Percentiles rank a stretch among this genome's conserved stretches.
phyloP scores from a whole-genome alignment of 2,797 vertebrate genomes.

The Okamejei kenojei region DNA sequence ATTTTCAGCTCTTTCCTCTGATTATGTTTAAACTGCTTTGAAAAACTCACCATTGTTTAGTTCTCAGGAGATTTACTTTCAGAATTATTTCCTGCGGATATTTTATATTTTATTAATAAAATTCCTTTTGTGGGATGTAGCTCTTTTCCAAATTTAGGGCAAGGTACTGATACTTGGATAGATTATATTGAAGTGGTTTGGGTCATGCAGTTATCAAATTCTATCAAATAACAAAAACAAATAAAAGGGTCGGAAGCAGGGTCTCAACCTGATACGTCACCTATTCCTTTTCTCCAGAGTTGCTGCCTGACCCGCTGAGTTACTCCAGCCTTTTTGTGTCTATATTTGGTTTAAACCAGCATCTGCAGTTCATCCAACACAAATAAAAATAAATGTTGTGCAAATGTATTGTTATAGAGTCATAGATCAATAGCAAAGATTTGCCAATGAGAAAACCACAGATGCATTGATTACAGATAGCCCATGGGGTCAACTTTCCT shows the following conservation, averaged over 20 bases:
- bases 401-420: neutral
- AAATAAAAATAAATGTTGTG: neutral
- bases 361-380: no score
- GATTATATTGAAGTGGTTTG: neutral
- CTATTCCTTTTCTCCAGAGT: no score
- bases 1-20: slow-evolving; percentile 20
- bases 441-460: neutral
- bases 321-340: no score
- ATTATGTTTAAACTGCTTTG: neutral
- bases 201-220: neutral
- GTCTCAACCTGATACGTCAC: no score
- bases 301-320: no score
- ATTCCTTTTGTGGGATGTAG: neutral
- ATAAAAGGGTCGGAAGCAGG: no score
- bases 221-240: neutral
- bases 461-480: neutral
- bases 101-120: slow-evolving; percentile 7
- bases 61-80: slow-evolving; percentile 1
- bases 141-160: neutral
- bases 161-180: no score
- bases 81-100: slow-evolving; percentile 16
- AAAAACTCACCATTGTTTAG: slow-evolving; percentile 1
- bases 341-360: no score
- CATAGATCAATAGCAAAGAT: no score
- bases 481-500: neutral